phyloP scores from a whole-genome alignment of 2,113 vertebrate genomes.

The Trogon melanurus region DNA sequence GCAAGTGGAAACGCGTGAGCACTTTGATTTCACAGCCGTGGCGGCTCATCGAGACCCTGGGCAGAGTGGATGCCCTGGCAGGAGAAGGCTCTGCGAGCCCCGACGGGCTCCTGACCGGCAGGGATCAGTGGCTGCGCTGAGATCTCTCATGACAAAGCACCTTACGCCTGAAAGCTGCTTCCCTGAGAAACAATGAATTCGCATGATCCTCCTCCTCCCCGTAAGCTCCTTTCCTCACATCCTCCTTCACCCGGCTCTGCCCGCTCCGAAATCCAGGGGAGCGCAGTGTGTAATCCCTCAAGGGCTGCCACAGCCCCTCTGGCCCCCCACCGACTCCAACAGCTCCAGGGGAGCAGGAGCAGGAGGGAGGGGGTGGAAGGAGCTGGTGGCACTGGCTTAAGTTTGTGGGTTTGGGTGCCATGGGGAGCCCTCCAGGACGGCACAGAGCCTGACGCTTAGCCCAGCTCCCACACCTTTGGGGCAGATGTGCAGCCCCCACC shows the following conservation, averaged over 20 bases:
- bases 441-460: background rate
- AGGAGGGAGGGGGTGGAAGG: background rate
- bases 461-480: background rate
- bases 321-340: fast-evolving
- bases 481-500: background rate
- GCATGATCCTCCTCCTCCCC: background rate
- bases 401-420: background rate
- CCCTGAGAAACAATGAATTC: background rate
- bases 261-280: background rate
- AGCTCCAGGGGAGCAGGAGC: background rate
- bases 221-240: background rate
- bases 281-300: fast-evolving
- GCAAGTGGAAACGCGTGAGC: background rate
- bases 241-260: background rate
- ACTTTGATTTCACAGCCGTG: background rate
- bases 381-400: background rate
- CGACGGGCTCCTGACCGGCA: background rate
- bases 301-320: background rate
- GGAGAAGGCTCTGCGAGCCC: background rate
- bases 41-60: background rate
- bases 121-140: background rate
- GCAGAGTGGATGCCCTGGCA: background rate
- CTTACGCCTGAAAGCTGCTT: background rate
- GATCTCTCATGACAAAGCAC: slow-evolving; percentile 1
- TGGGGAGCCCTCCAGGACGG: fast-evolving